Evolutionary conservation across 2,113 vertebrate species (phyloP).

Genomic region (Gadus chalcogrammus): DNA sequence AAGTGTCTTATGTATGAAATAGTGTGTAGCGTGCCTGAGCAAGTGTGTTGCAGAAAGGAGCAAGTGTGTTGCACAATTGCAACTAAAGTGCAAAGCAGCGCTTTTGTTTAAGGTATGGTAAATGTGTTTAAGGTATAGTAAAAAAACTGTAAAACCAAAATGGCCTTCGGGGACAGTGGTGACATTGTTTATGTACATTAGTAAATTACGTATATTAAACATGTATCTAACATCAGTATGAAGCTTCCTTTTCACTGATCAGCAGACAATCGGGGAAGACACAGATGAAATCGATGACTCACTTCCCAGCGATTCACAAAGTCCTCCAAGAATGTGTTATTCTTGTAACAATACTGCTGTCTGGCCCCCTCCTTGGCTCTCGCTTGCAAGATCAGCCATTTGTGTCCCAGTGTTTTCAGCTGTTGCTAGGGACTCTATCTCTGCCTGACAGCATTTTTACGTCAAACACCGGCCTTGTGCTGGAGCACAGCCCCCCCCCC

Average conservation of each 20-base stretch:
- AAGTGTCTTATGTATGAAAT: too few relatives aligned
- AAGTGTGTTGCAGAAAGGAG: too few relatives aligned
- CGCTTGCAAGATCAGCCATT: constrained; percentile 23
- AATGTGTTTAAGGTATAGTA: too few relatives aligned
- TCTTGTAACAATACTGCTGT: constrained; percentile 47
- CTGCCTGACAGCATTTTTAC: constrained; percentile 31
- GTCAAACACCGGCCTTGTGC: constrained; percentile 43
- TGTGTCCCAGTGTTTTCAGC: constrained; percentile 50
- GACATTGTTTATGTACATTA: too few relatives aligned
- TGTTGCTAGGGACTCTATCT: constrained; percentile 62
- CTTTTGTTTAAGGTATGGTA: too few relatives aligned
- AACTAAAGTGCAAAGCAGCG: too few relatives aligned
- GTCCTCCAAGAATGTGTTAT: constrained; percentile 61
- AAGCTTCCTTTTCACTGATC: constrained; percentile 39
- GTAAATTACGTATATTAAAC: too few relatives aligned
- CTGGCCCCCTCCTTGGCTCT: constrained; percentile 25
- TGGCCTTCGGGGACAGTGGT: too few relatives aligned
- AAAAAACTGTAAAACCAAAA: too few relatives aligned
- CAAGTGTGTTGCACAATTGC: too few relatives aligned
- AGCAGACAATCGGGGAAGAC: constrained; percentile 22
- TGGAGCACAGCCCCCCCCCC: not conserved
- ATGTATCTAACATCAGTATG: not conserved
- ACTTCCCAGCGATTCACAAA: constrained; percentile 40
- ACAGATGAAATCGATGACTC: constrained; percentile 46
- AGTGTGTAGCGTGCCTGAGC: too few relatives aligned